Base-by-base conservation (phyloP, 1,140 invertebrate genomes). In the Leptonema lineaticorne region DNA sequence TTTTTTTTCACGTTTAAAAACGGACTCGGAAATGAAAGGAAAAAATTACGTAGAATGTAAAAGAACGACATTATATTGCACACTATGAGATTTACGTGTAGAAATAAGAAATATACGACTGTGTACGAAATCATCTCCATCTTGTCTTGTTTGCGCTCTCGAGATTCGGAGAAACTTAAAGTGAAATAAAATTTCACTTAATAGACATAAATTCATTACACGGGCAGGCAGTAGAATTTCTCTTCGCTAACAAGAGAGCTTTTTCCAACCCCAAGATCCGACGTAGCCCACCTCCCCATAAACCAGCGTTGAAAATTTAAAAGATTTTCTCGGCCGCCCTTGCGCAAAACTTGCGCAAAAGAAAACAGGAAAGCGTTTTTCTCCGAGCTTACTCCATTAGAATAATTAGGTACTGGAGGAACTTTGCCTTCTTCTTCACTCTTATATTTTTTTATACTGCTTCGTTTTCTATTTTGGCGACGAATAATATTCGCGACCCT, bases 161-260 rank as follows among this genome's bases (percentile, higher is more conserved):
- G 22, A 24, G 50, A 53, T 53, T 53, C 24, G 50, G 20, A 22
- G 37, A 62, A 62, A 62, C 59, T 69, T 69, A 48, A 65, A 68
- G 63, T 41, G 50, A 65, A 69, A 69, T 69, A 63, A 69, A 69
- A 69, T 59, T 69, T 69, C 62, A 69, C 68, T 69, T 69, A 58
- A 50, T 57, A 30, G 48, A 59, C 62, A 69, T 69, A 69, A 69
- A 69, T 69, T 63, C 63, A 69, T 69, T 69, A 65, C 59, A 29
- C 46, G 67, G 60, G 33, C 67, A 60, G 30, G 18, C 37, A 56
- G 27, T 9, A 41, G 9, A 16, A 9, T 41, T 41, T 41, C 37
- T 16, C 16, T 41, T 41, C 9, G 37, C 37, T 41, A 41, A 41
- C 37, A 41, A 41, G 37, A 41, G 37, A 41, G 37, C 37, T 41